Base-by-base conservation (phyloP, 2,113 vertebrate species). In the Hymenochirus boettgeri region DNA sequence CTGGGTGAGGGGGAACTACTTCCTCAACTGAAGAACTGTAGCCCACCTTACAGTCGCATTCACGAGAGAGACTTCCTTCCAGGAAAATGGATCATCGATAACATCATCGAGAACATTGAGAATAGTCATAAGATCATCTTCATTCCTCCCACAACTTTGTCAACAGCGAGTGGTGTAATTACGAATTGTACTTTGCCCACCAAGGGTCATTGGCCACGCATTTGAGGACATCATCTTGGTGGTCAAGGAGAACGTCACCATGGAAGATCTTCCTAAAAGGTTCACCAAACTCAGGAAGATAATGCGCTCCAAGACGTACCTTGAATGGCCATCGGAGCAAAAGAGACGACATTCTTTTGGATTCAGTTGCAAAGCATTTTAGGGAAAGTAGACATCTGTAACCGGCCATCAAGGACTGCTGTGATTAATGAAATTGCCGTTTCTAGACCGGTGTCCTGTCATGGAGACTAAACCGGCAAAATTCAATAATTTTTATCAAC, bases 131-230 rank as follows among this genome's bases (percentile, higher is more conserved):
- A 93, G 84, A 84, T 91, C 3, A 89, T 93, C 50, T 91, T 93
- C 12, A 62, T 93, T 35, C 80, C 26, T 92, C 91, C 0, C 80
- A 58, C 8, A 75, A 86, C 72, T 93, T 92, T 2, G 82, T 93
- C 0, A 87, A 93, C 80, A 93, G 92, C 2, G 89, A 93, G 42
- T 93, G 92, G 91, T 93, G 91, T 75, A 93, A 92, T 78, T 92
- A 92, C 1, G 90, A 93, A 75, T 83, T 92, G 25, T 93, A 91
- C 80, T 93, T 93, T 8, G 83, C 92, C n/a, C n/a, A n/a, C n/a
- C n/a, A n/a, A 81, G 90, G 31, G 80, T 88, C 0, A 84, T 91
- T 61, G 86, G 88, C 9, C 82, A 88, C 70, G 82, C 79, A 4
- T 84, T 84, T 5, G 82, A 75, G 10, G 90, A 92, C 0, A 81